phyloP scores from a whole-genome alignment of 2,113 vertebrate species.

The Gavia stellata region DNA sequence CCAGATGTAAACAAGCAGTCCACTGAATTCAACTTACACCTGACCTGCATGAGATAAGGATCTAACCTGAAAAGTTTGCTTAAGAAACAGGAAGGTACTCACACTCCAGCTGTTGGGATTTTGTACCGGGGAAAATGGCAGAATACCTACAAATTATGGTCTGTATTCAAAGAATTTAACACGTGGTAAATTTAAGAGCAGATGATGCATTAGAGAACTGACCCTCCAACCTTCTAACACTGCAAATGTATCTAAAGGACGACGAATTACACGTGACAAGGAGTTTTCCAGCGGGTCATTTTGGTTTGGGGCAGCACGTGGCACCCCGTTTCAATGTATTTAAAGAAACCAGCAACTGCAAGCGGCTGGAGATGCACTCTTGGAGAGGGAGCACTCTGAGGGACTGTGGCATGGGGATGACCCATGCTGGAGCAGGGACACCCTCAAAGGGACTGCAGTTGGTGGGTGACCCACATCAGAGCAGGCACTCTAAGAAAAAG shows the following conservation, averaged over 20 bases:
- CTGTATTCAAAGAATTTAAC: not conserved
- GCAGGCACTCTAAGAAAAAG: not conserved
- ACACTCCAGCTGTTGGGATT: not conserved
- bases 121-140: not conserved
- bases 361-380: fast-evolving
- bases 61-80: not conserved
- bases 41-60: not conserved
- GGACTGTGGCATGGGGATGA: not conserved
- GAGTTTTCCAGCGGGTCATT: too few relatives aligned
- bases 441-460: not conserved
- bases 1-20: not conserved
- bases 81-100: not conserved
- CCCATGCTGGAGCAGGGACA: not conserved
- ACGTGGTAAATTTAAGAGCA: fast-evolving
- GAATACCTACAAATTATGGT: not conserved
- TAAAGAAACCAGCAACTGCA: not conserved
- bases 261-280: not conserved
- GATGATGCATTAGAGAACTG: not conserved
- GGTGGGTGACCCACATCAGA: fast-evolving
- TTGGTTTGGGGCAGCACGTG: fast-evolving
- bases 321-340: not conserved
- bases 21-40: not conserved
- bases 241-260: not conserved
- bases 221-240: not conserved
- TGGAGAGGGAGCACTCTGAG: not conserved